phyloP scores from a whole-genome alignment of 2,797 vertebrate species.

The Pelodytes ibericus region DNA sequence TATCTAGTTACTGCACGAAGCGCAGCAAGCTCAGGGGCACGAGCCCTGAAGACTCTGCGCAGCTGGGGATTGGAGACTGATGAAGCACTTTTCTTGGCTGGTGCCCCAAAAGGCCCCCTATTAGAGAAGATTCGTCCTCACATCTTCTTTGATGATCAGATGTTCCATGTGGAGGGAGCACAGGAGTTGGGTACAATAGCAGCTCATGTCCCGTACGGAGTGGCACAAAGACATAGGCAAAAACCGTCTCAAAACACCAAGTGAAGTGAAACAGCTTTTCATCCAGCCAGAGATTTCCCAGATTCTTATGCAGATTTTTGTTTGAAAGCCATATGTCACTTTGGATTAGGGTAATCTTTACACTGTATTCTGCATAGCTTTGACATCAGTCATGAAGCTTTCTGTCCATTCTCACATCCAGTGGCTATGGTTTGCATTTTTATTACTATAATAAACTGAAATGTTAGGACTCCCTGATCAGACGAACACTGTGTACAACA shows the following conservation, averaged over 20 bases:
- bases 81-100: constrained; percentile 92
- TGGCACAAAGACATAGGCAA: constrained; percentile 79
- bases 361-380: constrained; percentile 8
- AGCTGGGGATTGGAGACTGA: constrained; percentile 96
- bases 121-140: constrained; percentile 94
- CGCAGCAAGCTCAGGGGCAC: constrained; percentile 93
- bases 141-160: constrained; percentile 98
- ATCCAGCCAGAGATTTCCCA: not conserved
- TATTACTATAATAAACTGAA: constrained; percentile 17
- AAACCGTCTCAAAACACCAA: constrained; percentile 34
- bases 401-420: not conserved
- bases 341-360: not conserved
- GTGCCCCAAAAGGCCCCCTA: constrained; percentile 93
- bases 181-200: constrained; percentile 90
- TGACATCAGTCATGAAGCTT: not conserved
- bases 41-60: constrained; percentile 92
- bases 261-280: constrained; percentile 8
- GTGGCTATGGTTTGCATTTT: constrained; percentile 1
- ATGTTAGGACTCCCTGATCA: not conserved
- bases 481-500: not conserved
- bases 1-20: constrained; percentile 93
- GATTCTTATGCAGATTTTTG: not conserved
- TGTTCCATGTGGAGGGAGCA: constrained; percentile 95
- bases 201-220: constrained; percentile 93
- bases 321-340: constrained; percentile 12